Evolutionary conservation across 2,888 invertebrate genomes (phyloP), one percentile per base, ranked within the genome.

Genomic region (Netelia virgata): DNA sequence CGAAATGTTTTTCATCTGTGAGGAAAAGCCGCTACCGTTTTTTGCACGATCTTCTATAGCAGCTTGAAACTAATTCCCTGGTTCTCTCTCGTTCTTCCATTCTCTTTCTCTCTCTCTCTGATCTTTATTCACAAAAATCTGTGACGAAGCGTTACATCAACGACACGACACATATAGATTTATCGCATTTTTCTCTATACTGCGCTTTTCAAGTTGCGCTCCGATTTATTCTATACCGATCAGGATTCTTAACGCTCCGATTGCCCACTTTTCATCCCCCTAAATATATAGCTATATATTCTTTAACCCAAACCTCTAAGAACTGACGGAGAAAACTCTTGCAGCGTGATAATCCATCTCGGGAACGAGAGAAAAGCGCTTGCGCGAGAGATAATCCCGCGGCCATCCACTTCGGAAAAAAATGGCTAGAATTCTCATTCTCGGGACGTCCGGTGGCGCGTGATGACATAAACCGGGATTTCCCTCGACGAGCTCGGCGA

Each of bases 331-430:
- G 75, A 53, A 55, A 73, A 69, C 23, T 79, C 72, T 72, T 41
- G 70, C 61, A 80, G 79, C 77, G 84, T 74, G 69, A 81, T 82
- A 84, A 78, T 78, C 78, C 78, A 70, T 63, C 61, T 36, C n/a
- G 16, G 69, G 41, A 53, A 36, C 28, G 53, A 47, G 53, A 47
- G 53, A 50, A 61, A 61, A 20, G 68, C 78, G 70, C 70, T 78
- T 78, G 78, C 78, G 81, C 81, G 84, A 69, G 84, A 69, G 77
- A 82, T 84, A 84, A 84, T 84, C 84, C 84, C 55, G 18, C 16
- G 43, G 18, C 41, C 57, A 18, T 57, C 57, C 23, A 28, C 61
- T 66, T 69, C 16, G 53, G 16, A 14, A 23, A 36, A 83, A 75
- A 66, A 75, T n/a, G 63, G 72, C 36, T 41, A 23, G 66, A 9